Percentiles rank a stretch among this genome's conserved stretches.
Evolutionary conservation across 2,888 invertebrate species (phyloP).

Genomic region (Megastigmus dorsalis): DNA sequence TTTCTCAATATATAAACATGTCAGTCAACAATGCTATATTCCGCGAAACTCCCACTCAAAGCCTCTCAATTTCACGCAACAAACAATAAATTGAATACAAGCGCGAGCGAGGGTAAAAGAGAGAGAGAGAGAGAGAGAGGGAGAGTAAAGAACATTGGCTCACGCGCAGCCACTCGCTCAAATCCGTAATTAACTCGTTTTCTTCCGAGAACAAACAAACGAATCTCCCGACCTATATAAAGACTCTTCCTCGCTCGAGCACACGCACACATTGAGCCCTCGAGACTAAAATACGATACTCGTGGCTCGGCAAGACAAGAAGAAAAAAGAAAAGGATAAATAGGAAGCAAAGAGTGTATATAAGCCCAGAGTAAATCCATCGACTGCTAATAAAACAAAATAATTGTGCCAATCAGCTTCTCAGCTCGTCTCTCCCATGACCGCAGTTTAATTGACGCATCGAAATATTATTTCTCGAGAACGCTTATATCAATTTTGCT

Average conservation of each 20-base stretch:
- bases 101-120: too few species aligned
- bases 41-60: too few species aligned
- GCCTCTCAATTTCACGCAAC: too few species aligned
- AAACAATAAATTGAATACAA: too few species aligned
- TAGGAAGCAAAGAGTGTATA: not conserved
- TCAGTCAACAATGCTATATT: too few species aligned
- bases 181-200: constrained; percentile 5
- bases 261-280: not conserved
- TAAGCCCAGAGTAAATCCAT: not conserved
- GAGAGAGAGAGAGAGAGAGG: too few species aligned
- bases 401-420: not conserved
- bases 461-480: constrained; percentile 35
- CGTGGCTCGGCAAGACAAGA: not conserved
- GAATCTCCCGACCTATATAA: too few species aligned
- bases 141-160: not conserved
- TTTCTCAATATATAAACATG: too few species aligned
- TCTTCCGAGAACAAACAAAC: not conserved
- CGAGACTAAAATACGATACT: not conserved
- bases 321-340: not conserved
- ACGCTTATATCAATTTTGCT: too few species aligned
- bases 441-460: constrained; percentile 34
- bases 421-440: too few species aligned
- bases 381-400: constrained; percentile 1
- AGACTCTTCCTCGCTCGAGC: too few species aligned
- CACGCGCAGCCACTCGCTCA: not conserved